These are phyloP conservation scores for Myotis planiceps DNA, from an alignment of 2,797 vertebrate genomes.

Conservation along the genomic window DNA sequence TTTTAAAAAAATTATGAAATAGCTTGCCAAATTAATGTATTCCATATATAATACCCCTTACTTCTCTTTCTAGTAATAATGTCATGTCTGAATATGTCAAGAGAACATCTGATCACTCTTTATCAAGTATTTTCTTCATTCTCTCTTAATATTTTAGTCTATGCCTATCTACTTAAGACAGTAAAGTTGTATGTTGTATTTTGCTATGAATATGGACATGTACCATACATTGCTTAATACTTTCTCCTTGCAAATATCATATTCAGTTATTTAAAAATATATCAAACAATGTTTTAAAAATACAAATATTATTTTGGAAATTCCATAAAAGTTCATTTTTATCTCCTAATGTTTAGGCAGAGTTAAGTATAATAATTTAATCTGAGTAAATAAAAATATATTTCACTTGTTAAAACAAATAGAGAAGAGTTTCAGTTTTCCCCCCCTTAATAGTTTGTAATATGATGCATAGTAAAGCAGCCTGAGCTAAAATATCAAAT, in stretches of 20 bases:
- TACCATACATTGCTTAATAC: not conserved
- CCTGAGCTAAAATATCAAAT: not conserved
- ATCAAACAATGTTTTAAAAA: not conserved
- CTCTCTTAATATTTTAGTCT: not conserved
- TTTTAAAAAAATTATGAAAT: conserved; percentile 70
- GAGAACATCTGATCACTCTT: not conserved
- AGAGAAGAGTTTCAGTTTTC: not conserved
- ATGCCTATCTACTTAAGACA: not conserved
- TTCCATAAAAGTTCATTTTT: not conserved
- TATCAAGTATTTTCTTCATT: not conserved
- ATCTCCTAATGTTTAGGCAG: not conserved
- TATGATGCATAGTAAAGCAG: not conserved
- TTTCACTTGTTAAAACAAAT: not conserved
- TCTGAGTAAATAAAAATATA: not conserved
- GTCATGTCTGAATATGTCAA: not conserved
- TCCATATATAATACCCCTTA: not conserved
- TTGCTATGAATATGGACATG: not conserved
- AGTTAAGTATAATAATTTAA: conserved; percentile 32
- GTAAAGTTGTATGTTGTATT: not conserved
- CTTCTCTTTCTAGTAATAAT: not conserved
- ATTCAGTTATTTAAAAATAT: not conserved
- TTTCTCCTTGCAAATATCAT: conserved; percentile 3
- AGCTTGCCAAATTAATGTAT: not conserved
- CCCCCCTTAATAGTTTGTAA: not conserved
- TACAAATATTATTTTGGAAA: not conserved